Percentiles rank a stretch among this genome's conserved stretches.
Conservation (phyloP, 2,113 vertebrate species). For the Egretta garzetta region DNA sequence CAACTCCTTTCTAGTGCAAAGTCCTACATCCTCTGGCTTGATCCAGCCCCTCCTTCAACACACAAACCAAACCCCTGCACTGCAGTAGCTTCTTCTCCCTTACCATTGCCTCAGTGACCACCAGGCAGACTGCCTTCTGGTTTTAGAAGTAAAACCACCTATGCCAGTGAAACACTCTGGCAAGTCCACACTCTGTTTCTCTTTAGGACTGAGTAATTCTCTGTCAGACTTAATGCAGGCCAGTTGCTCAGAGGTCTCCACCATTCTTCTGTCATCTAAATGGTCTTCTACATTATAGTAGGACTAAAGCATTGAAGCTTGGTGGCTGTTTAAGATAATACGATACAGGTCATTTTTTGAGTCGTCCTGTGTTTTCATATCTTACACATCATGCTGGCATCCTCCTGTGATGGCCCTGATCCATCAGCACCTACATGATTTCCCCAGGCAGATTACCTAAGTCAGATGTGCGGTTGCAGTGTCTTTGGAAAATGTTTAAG, state of each 20-base stretch:
- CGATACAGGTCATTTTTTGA: neutral
- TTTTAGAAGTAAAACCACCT: neutral
- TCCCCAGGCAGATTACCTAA: neutral
- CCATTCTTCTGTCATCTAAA: neutral
- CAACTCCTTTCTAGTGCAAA: neutral
- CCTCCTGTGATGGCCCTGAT: neutral
- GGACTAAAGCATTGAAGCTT: neutral
- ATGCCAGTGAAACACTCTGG: neutral
- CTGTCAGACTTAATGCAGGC: neutral
- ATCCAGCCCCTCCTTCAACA: neutral
- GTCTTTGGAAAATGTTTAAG: neutral
- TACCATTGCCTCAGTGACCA: neutral
- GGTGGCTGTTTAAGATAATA: neutral
- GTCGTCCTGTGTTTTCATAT: neutral
- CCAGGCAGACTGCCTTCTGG: neutral
- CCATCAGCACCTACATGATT: neutral
- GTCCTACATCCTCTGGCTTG: neutral
- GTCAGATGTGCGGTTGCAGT: neutral
- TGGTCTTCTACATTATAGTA: neutral
- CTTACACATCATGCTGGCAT: neutral
- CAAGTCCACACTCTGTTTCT: neutral
- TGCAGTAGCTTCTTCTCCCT: neutral
- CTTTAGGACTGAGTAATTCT: neutral
- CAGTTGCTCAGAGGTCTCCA: neutral
- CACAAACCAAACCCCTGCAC: rapidly evolving